These are phyloP conservation scores for Gracilinanus agilis DNA, from an alignment of 2,113 vertebrate species.

Conservation along the genomic window DNA sequence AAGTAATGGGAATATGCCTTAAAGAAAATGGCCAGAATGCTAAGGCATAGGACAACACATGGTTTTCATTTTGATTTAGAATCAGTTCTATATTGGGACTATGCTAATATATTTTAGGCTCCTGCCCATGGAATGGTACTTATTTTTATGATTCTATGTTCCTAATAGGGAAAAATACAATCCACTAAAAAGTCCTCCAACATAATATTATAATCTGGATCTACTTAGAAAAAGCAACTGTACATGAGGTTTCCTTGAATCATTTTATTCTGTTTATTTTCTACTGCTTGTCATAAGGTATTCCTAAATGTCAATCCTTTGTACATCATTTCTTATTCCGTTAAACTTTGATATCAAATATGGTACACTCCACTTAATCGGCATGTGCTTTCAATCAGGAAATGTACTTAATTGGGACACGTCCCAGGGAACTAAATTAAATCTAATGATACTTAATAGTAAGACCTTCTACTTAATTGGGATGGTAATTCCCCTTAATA, in stretches of 20 bases:
- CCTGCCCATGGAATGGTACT: not conserved
- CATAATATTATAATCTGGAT: not conserved
- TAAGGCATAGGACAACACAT: not conserved
- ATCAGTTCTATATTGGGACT: not conserved
- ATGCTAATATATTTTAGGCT: not conserved
- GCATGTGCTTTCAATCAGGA: slow-evolving; percentile 78
- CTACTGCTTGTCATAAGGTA: not conserved
- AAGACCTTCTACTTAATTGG: slow-evolving; percentile 83
- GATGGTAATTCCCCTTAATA: slow-evolving; percentile 84
- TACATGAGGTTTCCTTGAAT: not conserved
- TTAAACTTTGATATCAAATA: not conserved
- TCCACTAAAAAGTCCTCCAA: not conserved
- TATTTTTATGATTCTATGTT: not conserved
- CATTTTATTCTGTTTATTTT: not conserved
- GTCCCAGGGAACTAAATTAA: slow-evolving; percentile 86
- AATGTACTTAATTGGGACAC: slow-evolving; percentile 79
- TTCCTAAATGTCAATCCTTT: not conserved
- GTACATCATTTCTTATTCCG: slow-evolving; percentile 15
- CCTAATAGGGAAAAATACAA: not conserved
- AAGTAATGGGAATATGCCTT: not conserved
- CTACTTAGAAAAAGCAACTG: not conserved
- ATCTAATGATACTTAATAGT: slow-evolving; percentile 82
- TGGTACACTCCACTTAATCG: not conserved
- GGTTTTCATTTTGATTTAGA: not conserved
- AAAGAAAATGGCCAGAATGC: not conserved